Evolutionary conservation across 2,797 vertebrate species (phyloP).

Genomic region (Antrozous pallidus): DNA sequence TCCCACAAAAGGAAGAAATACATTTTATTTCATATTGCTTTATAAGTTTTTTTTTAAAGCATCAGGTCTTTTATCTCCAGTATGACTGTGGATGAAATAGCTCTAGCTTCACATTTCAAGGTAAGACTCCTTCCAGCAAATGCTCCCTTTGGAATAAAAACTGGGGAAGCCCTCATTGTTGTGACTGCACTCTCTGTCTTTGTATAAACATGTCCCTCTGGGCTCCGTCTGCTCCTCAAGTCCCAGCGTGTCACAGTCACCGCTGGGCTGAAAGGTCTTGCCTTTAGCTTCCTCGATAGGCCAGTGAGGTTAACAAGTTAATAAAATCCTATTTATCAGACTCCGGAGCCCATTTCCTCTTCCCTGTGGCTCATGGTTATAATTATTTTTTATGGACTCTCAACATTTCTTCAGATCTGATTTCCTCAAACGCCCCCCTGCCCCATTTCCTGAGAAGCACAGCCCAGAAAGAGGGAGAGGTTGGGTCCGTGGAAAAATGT

Average conservation of each 20-base stretch:
- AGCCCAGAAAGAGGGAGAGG: background rate
- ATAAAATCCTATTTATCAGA: conserved; percentile 58
- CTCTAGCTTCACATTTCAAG: background rate
- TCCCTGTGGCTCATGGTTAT: background rate
- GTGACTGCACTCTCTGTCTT: background rate
- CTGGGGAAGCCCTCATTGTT: fast-evolving
- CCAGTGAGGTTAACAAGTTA: conserved; percentile 51
- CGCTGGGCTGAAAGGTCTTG: background rate
- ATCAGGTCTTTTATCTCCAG: background rate
- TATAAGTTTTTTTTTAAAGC: background rate
- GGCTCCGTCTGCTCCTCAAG: fast-evolving
- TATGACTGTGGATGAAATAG: background rate
- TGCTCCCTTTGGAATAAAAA: background rate
- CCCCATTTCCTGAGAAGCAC: background rate
- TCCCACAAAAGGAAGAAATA: background rate
- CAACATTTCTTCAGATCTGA: conserved; percentile 16
- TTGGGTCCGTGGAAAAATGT: fast-evolving
- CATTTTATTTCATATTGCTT: background rate
- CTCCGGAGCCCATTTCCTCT: background rate
- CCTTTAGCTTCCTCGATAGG: background rate
- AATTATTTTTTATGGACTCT: conserved; percentile 8
- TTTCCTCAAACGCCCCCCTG: background rate
- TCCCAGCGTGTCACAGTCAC: background rate
- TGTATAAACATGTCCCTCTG: background rate
- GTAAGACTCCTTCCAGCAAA: background rate